Base-by-base conservation (phyloP, 2,113 vertebrate genomes). In the Dipodomys stephensi region DNA sequence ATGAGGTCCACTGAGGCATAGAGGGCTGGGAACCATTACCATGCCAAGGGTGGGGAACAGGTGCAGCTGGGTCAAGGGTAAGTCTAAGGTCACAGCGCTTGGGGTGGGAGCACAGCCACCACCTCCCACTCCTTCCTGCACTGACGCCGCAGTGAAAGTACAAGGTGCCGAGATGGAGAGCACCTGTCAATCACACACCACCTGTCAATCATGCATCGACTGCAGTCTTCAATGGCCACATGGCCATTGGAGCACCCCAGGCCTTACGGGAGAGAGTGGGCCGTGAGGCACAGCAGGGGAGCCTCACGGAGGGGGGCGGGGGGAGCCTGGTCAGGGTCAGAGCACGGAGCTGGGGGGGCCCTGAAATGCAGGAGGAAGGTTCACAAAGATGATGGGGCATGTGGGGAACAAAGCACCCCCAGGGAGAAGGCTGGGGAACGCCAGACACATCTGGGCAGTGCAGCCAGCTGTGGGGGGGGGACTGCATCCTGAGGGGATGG, bases 381-480 rank as follows among this genome's bases (percentile, higher is more conserved):
- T 62, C 53, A 80, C 57, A 60, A 83, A 87, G 72, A 69, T 90
- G 49, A n/a, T 30, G 20, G 22, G 2, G 2, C 1, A 25, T 7
- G 30, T 4, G 53, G 30, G 79, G 22, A 22, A 22, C 80, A 60
- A 78, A 74, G 11, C 3, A 11, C 62, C n/a, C 64, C 19, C 28
- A 73, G 9, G 7, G 72, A 32, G 67, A 67, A 71, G 28, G 13
- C 39, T 67, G 53, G 62, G 22, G 27, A 6, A 4, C 25, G 28
- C n/a, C 20, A 19, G 27, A 28, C 0, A 2, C 0, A 1, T 4
- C 3, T 4, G 27, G 13, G 62, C 30, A 32, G 77, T 6, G 32
- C 0, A 12, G n/a, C 72, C 28, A 30, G 83, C 12, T 1, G 0
- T 28, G 44, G n/a, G 32, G 44, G 27, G 3, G 3, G 64, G 22